These are phyloP conservation scores for Harpagoxenus sublaevis DNA, from an alignment of 2,888 invertebrate genomes.

Conservation along the genomic window DNA sequence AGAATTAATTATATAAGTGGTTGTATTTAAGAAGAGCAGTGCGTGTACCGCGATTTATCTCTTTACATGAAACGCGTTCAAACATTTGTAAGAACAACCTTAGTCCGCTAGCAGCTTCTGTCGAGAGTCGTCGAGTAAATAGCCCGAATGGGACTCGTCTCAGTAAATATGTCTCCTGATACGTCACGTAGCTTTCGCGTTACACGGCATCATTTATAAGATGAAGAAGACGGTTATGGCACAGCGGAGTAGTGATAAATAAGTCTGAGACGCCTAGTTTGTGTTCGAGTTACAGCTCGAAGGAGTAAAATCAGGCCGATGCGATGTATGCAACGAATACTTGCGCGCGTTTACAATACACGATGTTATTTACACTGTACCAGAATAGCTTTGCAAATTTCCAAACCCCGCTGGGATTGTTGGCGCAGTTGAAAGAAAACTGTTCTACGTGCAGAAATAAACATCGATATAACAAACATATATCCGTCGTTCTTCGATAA, in stretches of 20 bases:
- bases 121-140: slow-evolving; percentile 72
- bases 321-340: slow-evolving; percentile 42
- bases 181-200: slow-evolving; percentile 75
- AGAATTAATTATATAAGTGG: slow-evolving; percentile 17
- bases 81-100: slow-evolving; percentile 74
- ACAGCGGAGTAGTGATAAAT: slow-evolving; percentile 75
- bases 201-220: slow-evolving; percentile 76
- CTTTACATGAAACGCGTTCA: slow-evolving; percentile 55
- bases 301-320: slow-evolving; percentile 44
- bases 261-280: slow-evolving; percentile 65
- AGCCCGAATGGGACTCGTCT: slow-evolving; percentile 75
- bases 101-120: slow-evolving; percentile 58
- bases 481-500: slow-evolving; percentile 58
- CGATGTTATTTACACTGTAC: slow-evolving; percentile 25
- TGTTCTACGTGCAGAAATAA: background rate
- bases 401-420: background rate
- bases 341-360: background rate
- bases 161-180: slow-evolving; percentile 80
- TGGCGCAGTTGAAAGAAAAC: slow-evolving; percentile 1
- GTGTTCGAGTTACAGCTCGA: slow-evolving; percentile 31
- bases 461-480: background rate
- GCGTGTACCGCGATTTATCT: slow-evolving; percentile 46
- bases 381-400: slow-evolving; percentile 19
- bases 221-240: slow-evolving; percentile 69
- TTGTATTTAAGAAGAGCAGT: slow-evolving; percentile 6